These are phyloP conservation scores for Quadroppia sp. DNA, from an alignment of 2,888 invertebrate species.

Conservation along the genomic window DNA sequence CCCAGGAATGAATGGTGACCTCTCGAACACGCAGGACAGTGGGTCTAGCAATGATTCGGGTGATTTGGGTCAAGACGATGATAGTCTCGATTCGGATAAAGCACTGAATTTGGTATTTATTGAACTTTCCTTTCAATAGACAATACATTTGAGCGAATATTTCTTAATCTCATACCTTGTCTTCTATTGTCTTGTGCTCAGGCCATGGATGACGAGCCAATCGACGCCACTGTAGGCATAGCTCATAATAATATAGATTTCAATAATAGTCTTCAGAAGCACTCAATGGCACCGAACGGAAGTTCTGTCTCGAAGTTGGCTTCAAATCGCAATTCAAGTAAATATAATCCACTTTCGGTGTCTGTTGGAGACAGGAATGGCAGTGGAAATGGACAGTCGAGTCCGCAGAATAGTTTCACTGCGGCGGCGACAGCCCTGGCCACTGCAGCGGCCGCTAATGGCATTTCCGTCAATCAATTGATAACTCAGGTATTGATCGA, in stretches of 20 bases:
- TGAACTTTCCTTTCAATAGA: not conserved
- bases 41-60: constrained; percentile 59
- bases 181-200: too few relatives aligned
- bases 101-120: constrained; percentile 63
- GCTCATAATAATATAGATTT: constrained; percentile 18
- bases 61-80: constrained; percentile 56
- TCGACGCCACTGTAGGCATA: constrained; percentile 45
- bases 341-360: too few relatives aligned
- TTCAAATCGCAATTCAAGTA: not conserved
- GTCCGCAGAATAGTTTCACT: constrained; percentile 37
- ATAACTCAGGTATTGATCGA: constrained; percentile 31
- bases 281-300: constrained; percentile 4
- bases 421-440: constrained; percentile 54
- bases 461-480: constrained; percentile 55
- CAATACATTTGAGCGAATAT: not conserved
- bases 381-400: constrained; percentile 38
- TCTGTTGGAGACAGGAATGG: constrained; percentile 39
- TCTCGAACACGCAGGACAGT: constrained; percentile 63
- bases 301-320: not conserved
- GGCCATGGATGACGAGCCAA: constrained; percentile 47
- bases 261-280: not conserved
- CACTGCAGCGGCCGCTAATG: constrained; percentile 55
- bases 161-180: too few relatives aligned
- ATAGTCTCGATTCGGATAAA: constrained; percentile 61
- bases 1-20: constrained; percentile 61